Evolutionary conservation across 1,140 invertebrate species (phyloP).

Genomic region (Drosophila elegans): DNA sequence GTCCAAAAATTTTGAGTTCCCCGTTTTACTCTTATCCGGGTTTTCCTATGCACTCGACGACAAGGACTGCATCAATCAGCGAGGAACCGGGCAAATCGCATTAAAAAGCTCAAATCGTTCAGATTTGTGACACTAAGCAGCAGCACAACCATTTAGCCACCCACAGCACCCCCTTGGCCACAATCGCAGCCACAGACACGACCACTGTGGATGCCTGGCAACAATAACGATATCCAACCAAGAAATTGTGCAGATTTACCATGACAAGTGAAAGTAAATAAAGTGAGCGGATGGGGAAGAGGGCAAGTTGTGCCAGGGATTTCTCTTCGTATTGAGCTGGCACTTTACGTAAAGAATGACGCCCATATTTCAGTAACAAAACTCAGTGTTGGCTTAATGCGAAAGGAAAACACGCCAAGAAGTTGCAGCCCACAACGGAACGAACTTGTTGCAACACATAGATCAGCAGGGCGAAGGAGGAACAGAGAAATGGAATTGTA

Average conservation of each 20-base stretch:
- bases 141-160: conserved; percentile 10
- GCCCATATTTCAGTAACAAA: conserved; percentile 71
- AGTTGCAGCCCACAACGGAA: conserved; percentile 43
- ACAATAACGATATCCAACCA: conserved; percentile 48
- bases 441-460: conserved; percentile 59
- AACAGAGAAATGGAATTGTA: conserved; percentile 43
- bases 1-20: conserved; percentile 6
- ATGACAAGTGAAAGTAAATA: conserved; percentile 75
- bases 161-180: conserved; percentile 6
- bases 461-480: conserved; percentile 5
- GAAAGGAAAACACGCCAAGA: conserved; percentile 67
- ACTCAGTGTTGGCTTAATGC: conserved; percentile 62
- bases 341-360: conserved; percentile 74
- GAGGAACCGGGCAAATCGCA: conserved; percentile 45
- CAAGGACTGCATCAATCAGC: conserved; percentile 56
- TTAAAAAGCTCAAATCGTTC: conserved; percentile 77
- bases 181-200: conserved; percentile 13
- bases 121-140: conserved; percentile 75
- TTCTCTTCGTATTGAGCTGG: conserved; percentile 23
- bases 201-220: conserved; percentile 25
- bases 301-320: conserved; percentile 24
- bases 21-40: conserved; percentile 1
- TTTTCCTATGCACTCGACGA: conserved; percentile 17
- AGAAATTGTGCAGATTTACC: conserved; percentile 66
- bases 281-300: conserved; percentile 14